Evolutionary conservation across 2,113 vertebrate genomes (phyloP), one percentile per base, ranked within the genome.

Genomic region (Malurus melanocephalus): DNA sequence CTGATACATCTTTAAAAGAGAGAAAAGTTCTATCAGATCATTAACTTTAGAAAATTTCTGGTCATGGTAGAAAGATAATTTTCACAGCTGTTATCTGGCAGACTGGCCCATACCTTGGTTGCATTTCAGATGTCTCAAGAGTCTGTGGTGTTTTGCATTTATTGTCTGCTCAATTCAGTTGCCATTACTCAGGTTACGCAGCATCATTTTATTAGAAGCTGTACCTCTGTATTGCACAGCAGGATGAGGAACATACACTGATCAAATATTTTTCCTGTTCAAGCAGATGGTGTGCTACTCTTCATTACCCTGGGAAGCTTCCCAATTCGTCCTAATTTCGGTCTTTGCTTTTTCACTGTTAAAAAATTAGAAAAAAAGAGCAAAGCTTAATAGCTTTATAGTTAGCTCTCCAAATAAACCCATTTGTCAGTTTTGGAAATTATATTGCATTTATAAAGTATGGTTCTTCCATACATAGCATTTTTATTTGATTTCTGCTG

Each of bases 221-320:
- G 57, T 73, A 42, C 67, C 19, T 81, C 80, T 57, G n/a, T 48
- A 51, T 57, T 64, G 51, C 45, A 65, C 28, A 72, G 49, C 38
- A 87, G 21, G 60, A 71, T 51, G 27, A 75, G 24, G n/a, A 77
- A 75, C 30, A 62, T 0, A 0, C 28, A 61, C 7, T 53, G 53
- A 92, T 86, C 42, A 87, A 85, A 59, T 38, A 80, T 73, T 61
- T 76, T 67, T 60, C 57, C 32, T 3, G 1, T 68, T 87, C 72
- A 82, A 85, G 57, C 72, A 88, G 72, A 85, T 68, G 87, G 43
- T 45, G 26, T 64, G 30, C 32, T 85, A 17, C 62, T 89, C 76
- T 85, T 91, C 78, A 46, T 88, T 85, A 85, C 56, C 59, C 35
- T 80, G 61, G 67, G 69, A 94, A 78, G 22, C 57, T 86, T 84